phyloP scores from a whole-genome alignment of 2,888 invertebrate species.

The Dicycla oo region DNA sequence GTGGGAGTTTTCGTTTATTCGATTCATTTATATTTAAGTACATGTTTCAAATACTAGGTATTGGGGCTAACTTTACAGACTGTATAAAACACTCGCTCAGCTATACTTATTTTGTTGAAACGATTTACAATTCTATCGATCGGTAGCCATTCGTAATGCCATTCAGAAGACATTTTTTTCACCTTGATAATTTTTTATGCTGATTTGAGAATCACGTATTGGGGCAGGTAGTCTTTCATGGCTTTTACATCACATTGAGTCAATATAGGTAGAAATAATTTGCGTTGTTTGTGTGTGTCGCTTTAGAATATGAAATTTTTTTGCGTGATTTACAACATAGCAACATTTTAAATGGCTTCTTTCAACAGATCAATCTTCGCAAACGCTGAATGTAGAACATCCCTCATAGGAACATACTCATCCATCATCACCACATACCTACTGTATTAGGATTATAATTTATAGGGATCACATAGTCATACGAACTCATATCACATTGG shows the following conservation, averaged over 20 bases:
- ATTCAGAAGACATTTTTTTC: constrained; percentile 83
- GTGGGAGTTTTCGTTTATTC: constrained; percentile 59
- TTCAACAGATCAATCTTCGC: background rate
- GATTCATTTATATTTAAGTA: constrained; percentile 59
- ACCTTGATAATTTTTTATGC: constrained; percentile 82
- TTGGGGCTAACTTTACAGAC: constrained; percentile 41
- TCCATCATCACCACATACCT: too few species aligned
- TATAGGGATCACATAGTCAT: background rate
- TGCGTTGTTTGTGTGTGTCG: constrained; percentile 1
- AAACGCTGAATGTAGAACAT: background rate
- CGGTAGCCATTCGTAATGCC: constrained; percentile 77
- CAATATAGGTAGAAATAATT: constrained; percentile 41
- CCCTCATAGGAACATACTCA: background rate
- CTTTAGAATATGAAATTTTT: background rate
- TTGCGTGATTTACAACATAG: background rate
- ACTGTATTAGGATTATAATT: background rate
- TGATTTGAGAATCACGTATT: constrained; percentile 72
- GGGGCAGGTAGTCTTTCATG: constrained; percentile 73
- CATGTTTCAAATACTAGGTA: constrained; percentile 56
- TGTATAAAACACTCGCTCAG: constrained; percentile 62
- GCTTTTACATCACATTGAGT: constrained; percentile 62
- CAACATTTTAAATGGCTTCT: background rate
- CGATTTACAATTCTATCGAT: constrained; percentile 87
- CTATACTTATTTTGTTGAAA: constrained; percentile 76
- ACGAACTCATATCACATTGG: background rate